Percentiles rank a stretch among this genome's conserved stretches.
These are phyloP conservation scores for Argentina silus DNA, from an alignment of 2,797 vertebrate species.

Conservation along the genomic window DNA sequence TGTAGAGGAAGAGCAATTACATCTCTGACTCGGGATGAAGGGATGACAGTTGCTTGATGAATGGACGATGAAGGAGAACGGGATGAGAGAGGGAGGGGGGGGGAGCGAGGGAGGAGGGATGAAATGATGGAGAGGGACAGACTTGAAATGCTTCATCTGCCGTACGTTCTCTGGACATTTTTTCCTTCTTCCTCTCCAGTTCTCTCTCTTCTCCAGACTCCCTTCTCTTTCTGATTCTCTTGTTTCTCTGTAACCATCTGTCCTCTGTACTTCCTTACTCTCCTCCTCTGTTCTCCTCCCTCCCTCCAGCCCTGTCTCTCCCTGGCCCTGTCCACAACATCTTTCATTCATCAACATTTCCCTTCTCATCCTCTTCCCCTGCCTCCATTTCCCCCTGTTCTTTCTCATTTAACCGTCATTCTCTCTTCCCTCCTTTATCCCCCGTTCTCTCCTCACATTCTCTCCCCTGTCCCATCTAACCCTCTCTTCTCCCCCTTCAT, in stretches of 20 bases:
- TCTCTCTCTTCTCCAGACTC: slow-evolving; percentile 36
- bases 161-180: background rate
- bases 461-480: slow-evolving; percentile 20
- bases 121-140: slow-evolving; percentile 49
- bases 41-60: slow-evolving; percentile 58
- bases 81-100: slow-evolving; percentile 5
- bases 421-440: slow-evolving; percentile 25
- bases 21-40: slow-evolving; percentile 56
- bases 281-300: background rate
- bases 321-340: background rate
- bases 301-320: background rate
- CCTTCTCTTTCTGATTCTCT: background rate
- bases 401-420: background rate
- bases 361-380: slow-evolving; percentile 14
- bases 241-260: background rate
- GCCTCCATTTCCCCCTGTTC: slow-evolving; percentile 10
- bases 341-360: slow-evolving; percentile 15
- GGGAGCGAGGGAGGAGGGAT: slow-evolving; percentile 15
- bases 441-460: slow-evolving; percentile 40
- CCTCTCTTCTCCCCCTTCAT: slow-evolving; percentile 25
- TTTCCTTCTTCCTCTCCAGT: slow-evolving; percentile 47
- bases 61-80: slow-evolving; percentile 47
- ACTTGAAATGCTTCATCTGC: slow-evolving; percentile 51
- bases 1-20: slow-evolving; percentile 67
- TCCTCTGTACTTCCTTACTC: background rate